Conservation (phyloP, 1,140 invertebrate genomes). For the Tribolium madens region DNA sequence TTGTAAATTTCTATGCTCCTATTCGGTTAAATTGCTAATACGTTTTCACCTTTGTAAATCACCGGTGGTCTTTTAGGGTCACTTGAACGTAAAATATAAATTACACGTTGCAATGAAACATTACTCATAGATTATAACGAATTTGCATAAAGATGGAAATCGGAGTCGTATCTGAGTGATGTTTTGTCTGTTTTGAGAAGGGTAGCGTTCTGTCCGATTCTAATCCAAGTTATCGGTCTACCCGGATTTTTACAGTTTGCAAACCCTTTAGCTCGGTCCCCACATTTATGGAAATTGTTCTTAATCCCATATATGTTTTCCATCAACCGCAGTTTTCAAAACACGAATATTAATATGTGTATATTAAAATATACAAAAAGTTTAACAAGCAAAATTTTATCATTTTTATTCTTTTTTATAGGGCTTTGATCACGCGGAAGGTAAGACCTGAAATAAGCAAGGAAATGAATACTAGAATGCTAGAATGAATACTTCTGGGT, state of each 20-base stretch:
- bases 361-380: too few species aligned
- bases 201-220: slow-evolving; percentile 23
- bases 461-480: too few species aligned
- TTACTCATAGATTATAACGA: slow-evolving; percentile 6
- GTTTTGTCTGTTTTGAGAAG: slow-evolving; percentile 45
- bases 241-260: slow-evolving; percentile 12
- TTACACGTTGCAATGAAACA: slow-evolving; percentile 12
- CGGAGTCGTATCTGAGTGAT: slow-evolving; percentile 42
- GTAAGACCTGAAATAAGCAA: too few species aligned
- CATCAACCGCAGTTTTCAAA: not conserved
- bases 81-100: slow-evolving; percentile 2
- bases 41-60: not conserved
- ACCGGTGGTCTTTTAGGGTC: not conserved
- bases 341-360: not conserved
- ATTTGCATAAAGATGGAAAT: slow-evolving; percentile 53
- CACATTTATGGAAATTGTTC: slow-evolving; percentile 24
- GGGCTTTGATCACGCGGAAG: too few species aligned
- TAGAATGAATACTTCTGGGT: too few species aligned
- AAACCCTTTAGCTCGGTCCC: slow-evolving; percentile 13
- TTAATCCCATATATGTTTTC: slow-evolving; percentile 7
- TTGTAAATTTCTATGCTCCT: not conserved
- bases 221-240: slow-evolving; percentile 23
- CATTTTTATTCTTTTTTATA: too few species aligned
- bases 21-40: not conserved
- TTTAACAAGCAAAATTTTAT: too few species aligned